Conservation (phyloP, 2,888 invertebrate genomes). For the Masnerella sp. region DNA sequence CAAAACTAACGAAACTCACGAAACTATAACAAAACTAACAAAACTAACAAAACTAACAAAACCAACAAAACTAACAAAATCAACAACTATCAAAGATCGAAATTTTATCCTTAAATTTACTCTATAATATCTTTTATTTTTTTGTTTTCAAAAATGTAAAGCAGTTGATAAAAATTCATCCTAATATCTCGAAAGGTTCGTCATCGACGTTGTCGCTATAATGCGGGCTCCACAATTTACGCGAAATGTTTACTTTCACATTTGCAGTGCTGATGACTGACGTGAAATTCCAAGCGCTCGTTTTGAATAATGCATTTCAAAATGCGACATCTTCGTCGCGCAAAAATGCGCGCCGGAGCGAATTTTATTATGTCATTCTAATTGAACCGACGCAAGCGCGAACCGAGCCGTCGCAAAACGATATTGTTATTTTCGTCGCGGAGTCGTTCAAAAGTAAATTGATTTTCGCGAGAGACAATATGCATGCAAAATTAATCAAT, state of each 20-base stretch:
- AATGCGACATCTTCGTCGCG: constrained; percentile 25
- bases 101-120: too few relatives aligned
- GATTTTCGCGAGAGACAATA: too few relatives aligned
- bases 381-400: constrained; percentile 4
- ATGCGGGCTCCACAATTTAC: constrained; percentile 40
- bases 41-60: too few relatives aligned
- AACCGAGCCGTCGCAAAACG: neutral
- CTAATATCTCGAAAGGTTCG: constrained; percentile 16
- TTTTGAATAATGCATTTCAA: constrained; percentile 37
- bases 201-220: constrained; percentile 31
- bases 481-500: too few relatives aligned
- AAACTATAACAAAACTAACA: too few relatives aligned
- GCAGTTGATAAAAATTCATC: constrained; percentile 38
- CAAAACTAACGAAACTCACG: too few relatives aligned
- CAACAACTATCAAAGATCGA: too few relatives aligned
- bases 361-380: constrained; percentile 16
- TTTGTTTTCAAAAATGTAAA: too few relatives aligned
- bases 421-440: constrained; percentile 1
- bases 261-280: constrained; percentile 2
- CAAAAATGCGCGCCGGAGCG: constrained; percentile 5
- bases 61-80: too few relatives aligned
- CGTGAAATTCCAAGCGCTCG: constrained; percentile 27
- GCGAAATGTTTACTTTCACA: constrained; percentile 33
- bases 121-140: too few relatives aligned
- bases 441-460: too few relatives aligned